A percentile compares a stretch with the other conserved stretches of the same genome.
Conservation (phyloP, 1,140 invertebrate species). For the Homalodisca vitripennis region DNA sequence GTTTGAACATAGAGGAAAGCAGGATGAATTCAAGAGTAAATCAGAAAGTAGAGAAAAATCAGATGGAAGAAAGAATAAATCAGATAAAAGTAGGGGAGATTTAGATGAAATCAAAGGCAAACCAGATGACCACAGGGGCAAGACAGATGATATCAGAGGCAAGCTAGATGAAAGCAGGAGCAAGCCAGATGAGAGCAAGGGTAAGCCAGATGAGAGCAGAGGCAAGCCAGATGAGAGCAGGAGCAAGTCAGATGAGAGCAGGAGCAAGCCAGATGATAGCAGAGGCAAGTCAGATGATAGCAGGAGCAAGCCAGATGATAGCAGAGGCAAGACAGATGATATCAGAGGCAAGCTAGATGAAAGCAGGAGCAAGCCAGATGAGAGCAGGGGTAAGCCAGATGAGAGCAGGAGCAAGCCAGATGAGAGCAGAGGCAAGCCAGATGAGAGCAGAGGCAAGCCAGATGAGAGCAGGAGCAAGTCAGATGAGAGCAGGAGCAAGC, state of each 20-base stretch:
- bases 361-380: neutral
- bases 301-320: too few relatives aligned
- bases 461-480: neutral
- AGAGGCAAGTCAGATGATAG: too few relatives aligned
- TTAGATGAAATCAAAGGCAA: neutral
- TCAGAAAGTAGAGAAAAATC: neutral
- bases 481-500: neutral
- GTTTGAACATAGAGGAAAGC: neutral
- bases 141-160: neutral
- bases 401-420: neutral
- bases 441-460: neutral
- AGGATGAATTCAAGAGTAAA: too few relatives aligned
- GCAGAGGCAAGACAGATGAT: too few relatives aligned
- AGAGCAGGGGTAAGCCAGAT: neutral
- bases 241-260: neutral
- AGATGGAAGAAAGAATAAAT: neutral
- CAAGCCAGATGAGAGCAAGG: neutral
- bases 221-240: neutral
- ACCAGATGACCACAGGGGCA: too few relatives aligned
- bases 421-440: neutral
- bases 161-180: neutral
- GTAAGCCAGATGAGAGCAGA: neutral
- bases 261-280: neutral
- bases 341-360: too few relatives aligned
- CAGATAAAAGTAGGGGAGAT: neutral